Percentiles rank a stretch among this genome's conserved stretches.
These are phyloP conservation scores for Cuculus canorus DNA, from an alignment of 2,797 vertebrate species.

Conservation along the genomic window DNA sequence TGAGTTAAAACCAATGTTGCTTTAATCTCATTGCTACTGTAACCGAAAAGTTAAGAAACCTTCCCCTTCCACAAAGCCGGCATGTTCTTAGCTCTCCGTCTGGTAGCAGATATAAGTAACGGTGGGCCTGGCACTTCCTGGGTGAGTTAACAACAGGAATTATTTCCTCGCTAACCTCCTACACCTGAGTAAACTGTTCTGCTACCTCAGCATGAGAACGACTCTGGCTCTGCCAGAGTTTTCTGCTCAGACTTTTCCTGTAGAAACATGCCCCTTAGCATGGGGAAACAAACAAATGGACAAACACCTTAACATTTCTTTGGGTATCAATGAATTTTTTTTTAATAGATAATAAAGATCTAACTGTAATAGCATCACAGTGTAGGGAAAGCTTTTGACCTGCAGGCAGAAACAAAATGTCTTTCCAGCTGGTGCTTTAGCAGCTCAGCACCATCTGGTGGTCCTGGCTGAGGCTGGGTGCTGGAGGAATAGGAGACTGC, in stretches of 20 bases:
- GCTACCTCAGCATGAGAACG: not conserved
- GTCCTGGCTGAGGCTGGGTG: not conserved
- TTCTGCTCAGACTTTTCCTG: not conserved
- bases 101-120: not conserved
- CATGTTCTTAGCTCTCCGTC: not conserved
- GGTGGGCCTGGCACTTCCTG: not conserved
- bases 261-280: not conserved
- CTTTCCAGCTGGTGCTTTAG: not conserved
- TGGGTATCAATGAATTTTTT: not conserved
- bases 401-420: not conserved
- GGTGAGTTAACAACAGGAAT: not conserved
- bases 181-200: not conserved
- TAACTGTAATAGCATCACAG: not conserved
- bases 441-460: not conserved
- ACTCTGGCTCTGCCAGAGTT: not conserved
- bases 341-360: not conserved
- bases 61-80: not conserved
- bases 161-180: not conserved
- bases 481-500: fast-evolving
- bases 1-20: not conserved
- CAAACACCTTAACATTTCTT: not conserved
- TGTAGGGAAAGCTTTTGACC: not conserved
- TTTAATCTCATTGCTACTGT: not conserved
- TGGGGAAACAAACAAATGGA: not conserved
- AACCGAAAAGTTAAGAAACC: not conserved